Percentiles rank a stretch among this genome's conserved stretches.
phyloP scores from a whole-genome alignment of 2,113 vertebrate genomes.

The Irena cyanogastra region DNA sequence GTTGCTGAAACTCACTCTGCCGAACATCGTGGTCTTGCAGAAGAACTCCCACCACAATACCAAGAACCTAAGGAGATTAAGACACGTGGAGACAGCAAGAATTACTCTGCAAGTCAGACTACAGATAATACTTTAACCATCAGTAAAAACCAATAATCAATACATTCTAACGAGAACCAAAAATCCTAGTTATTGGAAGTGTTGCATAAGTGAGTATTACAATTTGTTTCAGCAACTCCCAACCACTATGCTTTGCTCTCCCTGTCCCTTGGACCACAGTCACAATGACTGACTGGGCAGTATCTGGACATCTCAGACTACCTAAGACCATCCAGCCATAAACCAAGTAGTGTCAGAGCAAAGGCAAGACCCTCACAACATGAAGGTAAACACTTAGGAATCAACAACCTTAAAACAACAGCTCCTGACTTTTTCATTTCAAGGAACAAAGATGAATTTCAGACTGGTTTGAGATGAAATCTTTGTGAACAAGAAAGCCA shows the following conservation, averaged over 20 bases:
- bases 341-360: neutral
- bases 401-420: neutral
- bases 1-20: slow-evolving; percentile 96
- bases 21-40: slow-evolving; percentile 97
- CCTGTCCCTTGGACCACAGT: neutral
- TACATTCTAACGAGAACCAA: neutral
- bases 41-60: slow-evolving; percentile 96
- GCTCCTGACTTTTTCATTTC: neutral
- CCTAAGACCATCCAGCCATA: neutral
- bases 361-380: neutral
- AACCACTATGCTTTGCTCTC: neutral
- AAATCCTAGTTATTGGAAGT: neutral
- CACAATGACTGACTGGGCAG: neutral
- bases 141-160: neutral
- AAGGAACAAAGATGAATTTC: neutral
- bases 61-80: slow-evolving; percentile 81
- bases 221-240: neutral
- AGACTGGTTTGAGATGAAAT: neutral
- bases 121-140: neutral
- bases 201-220: fast-evolving
- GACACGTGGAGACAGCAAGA: neutral
- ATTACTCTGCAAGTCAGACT: neutral
- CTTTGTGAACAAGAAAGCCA: neutral
- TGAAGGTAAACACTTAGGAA: neutral
- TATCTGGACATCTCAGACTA: neutral